phyloP scores from a whole-genome alignment of 2,888 invertebrate species.

The Perizoma affinitatum region DNA sequence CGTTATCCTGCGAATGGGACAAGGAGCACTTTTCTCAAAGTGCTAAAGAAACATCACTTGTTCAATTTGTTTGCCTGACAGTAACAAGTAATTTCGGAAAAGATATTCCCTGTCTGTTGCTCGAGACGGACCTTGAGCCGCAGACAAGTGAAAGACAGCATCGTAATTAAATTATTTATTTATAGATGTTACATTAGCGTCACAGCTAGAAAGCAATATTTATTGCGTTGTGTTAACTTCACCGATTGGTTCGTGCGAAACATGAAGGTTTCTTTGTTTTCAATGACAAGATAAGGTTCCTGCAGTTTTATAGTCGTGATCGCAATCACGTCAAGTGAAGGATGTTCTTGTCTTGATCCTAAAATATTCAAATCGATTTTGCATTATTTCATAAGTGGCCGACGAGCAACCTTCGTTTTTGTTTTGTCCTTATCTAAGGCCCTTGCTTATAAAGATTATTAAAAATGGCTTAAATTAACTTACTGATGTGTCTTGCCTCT shows the following conservation, averaged over 20 bases:
- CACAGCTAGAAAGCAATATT: constrained; percentile 14
- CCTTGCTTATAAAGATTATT: too few relatives aligned
- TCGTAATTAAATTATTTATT: constrained; percentile 30
- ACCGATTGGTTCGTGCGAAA: neutral
- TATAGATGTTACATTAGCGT: constrained; percentile 17
- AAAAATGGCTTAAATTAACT: too few relatives aligned
- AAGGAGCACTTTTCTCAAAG: too few relatives aligned
- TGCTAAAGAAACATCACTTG: neutral
- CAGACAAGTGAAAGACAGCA: constrained; percentile 31
- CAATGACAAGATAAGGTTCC: neutral
- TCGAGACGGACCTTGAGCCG: constrained; percentile 26
- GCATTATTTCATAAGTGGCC: constrained; percentile 26
- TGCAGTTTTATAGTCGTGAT: constrained; percentile 11
- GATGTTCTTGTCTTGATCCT: constrained; percentile 11
- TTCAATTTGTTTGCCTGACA: constrained; percentile 16
- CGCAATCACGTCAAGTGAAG: constrained; percentile 15
- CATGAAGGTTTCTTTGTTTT: constrained; percentile 4
- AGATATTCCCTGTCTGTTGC: constrained; percentile 3
- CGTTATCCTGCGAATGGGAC: too few relatives aligned
- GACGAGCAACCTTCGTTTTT: neutral
- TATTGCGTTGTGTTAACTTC: constrained; percentile 5
- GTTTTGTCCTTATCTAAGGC: too few relatives aligned
- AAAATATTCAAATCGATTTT: constrained; percentile 14
- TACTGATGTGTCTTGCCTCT: too few relatives aligned
- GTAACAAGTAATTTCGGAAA: constrained; percentile 14